Evolutionary conservation across 30 jellyfish, hydroid and myxozoan species (phyloP).

Genomic region (Pelagia noctiluca): DNA sequence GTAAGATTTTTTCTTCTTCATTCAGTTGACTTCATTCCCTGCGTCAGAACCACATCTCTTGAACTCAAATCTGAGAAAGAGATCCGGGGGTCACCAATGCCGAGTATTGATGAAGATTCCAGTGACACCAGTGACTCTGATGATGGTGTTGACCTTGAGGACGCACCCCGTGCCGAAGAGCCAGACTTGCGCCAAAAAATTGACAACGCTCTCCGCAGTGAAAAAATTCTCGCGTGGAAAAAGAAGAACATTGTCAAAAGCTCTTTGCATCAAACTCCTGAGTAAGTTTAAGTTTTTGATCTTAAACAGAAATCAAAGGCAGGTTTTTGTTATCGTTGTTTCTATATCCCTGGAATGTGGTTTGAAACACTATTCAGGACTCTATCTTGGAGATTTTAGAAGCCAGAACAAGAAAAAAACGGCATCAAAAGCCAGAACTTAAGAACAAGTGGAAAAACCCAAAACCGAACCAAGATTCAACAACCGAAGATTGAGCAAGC

Average conservation of each 20-base stretch:
- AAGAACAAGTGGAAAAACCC: background rate
- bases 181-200: conserved; percentile 36
- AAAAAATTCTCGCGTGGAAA: conserved; percentile 19
- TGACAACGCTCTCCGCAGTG: conserved; percentile 17
- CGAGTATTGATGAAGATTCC: background rate
- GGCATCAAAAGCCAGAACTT: background rate
- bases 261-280: conserved; percentile 42
- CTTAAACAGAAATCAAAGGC: too few species aligned
- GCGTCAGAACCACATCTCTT: too few species aligned
- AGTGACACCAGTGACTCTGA: background rate
- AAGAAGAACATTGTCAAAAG: conserved; percentile 54
- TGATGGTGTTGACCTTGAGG: conserved; percentile 28
- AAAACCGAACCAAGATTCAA: too few species aligned
- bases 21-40: too few species aligned
- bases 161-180: conserved; percentile 52
- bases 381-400: background rate
- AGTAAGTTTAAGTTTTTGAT: too few species aligned
- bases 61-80: background rate
- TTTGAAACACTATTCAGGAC: background rate
- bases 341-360: background rate
- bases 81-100: background rate
- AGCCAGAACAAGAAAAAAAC: background rate
- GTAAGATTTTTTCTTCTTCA: too few species aligned
- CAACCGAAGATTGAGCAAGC: too few species aligned
- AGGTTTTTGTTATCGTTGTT: too few species aligned